Percentiles rank a stretch among this genome's conserved stretches.
phyloP scores from a whole-genome alignment of 1,140 invertebrate species.

The Alviniconcha marisindica region DNA sequence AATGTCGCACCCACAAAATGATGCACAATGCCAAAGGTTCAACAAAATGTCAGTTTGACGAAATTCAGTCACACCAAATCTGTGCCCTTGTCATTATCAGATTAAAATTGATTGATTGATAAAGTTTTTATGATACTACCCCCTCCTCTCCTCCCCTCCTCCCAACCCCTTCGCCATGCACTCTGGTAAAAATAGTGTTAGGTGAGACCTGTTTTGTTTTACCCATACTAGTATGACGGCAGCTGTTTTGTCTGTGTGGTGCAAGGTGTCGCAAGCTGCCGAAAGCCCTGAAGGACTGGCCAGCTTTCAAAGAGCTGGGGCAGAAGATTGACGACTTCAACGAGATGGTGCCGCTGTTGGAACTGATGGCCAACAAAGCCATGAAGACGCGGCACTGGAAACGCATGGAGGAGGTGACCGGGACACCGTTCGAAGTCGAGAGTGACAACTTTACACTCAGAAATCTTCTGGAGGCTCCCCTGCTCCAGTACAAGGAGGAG shows the following conservation, averaged over 20 bases:
- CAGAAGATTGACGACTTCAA: conserved; percentile 98
- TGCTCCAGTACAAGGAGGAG: conserved; percentile 95
- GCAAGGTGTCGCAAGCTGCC: conserved; percentile 84
- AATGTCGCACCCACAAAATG: no score
- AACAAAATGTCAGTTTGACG: no score
- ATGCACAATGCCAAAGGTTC: no score
- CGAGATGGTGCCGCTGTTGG: conserved; percentile 95
- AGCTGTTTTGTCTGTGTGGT: not conserved
- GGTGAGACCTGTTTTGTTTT: no score
- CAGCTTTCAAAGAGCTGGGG: conserved; percentile 95
- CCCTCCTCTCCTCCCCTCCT: no score
- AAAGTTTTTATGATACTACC: no score
- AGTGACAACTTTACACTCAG: conserved; percentile 93
- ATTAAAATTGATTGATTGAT: no score
- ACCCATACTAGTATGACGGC: no score
- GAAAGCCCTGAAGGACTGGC: conserved; percentile 97
- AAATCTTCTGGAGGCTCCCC: conserved; percentile 95
- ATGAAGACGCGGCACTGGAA: conserved; percentile 98
- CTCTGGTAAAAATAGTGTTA: no score
- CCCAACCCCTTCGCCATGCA: no score
- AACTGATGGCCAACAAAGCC: conserved; percentile 97
- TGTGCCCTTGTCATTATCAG: no score
- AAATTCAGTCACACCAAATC: no score
- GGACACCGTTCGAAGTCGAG: not conserved
- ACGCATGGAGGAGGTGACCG: conserved; percentile 94